Evolutionary conservation across 1,140 invertebrate genomes (phyloP).

Genomic region (Mercenaria mercenaria): DNA sequence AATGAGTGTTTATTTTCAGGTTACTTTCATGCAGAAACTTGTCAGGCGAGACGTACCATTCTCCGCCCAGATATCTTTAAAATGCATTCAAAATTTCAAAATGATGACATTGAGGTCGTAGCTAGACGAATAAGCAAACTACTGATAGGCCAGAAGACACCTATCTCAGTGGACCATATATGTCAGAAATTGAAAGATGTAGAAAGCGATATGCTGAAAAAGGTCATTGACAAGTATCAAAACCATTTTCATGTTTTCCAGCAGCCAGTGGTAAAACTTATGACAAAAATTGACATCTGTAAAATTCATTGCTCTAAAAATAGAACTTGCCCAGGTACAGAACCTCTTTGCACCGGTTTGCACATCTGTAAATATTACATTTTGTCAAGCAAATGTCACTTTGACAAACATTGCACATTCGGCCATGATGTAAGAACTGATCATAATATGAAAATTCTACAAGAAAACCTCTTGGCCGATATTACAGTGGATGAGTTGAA

Average conservation of each 20-base stretch:
- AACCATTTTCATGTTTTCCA: background rate
- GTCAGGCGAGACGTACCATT: too few species aligned
- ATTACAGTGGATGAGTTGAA: conserved; percentile 1
- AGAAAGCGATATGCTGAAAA: background rate
- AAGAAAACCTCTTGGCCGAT: conserved; percentile 5
- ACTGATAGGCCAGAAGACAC: background rate
- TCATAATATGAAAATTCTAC: conserved; percentile 45
- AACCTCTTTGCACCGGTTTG: conserved; percentile 35
- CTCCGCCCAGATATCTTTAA: background rate
- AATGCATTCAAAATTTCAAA: background rate
- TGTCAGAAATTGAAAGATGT: background rate
- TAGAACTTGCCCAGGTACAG: background rate
- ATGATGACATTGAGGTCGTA: background rate
- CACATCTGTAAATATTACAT: conserved; percentile 55
- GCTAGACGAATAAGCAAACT: background rate
- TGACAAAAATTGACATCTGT: background rate
- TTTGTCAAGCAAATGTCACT: conserved; percentile 25
- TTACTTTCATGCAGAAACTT: too few species aligned
- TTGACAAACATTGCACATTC: background rate
- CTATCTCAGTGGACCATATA: background rate
- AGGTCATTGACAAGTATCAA: background rate
- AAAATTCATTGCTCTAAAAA: conserved; percentile 22
- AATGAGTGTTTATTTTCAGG: too few species aligned
- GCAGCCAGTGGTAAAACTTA: background rate
- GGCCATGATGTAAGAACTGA: conserved; percentile 33